phyloP scores from a whole-genome alignment of 1,140 invertebrate genomes.

The Artemia franciscana region DNA sequence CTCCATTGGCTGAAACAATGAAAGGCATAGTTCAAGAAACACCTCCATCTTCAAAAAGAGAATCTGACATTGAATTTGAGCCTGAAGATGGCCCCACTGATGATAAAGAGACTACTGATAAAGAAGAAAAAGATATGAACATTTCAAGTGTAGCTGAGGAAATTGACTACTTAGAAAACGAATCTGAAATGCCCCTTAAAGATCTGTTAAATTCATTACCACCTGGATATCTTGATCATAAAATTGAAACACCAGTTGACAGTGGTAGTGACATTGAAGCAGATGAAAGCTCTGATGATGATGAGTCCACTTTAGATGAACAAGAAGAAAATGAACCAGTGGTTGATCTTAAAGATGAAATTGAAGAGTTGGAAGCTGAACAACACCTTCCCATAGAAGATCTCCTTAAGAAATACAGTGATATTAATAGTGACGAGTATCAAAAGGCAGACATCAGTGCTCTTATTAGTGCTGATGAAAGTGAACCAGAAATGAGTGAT shows the following conservation, averaged over 20 bases:
- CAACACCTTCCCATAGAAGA: slow-evolving; percentile 59
- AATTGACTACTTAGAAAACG: slow-evolving; percentile 60
- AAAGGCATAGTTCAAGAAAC: background rate
- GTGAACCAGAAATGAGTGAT: slow-evolving; percentile 3
- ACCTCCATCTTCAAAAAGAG: background rate
- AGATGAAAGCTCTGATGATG: slow-evolving; percentile 45
- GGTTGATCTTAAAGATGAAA: slow-evolving; percentile 40
- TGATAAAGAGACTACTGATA: slow-evolving; percentile 89
- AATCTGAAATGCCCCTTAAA: slow-evolving; percentile 73
- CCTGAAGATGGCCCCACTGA: slow-evolving; percentile 54
- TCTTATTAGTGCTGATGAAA: background rate
- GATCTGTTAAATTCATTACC: slow-evolving; percentile 52
- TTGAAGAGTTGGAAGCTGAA: slow-evolving; percentile 44
- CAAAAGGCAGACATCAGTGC: no score
- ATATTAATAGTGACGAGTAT: slow-evolving; percentile 15
- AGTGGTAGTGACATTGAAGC: slow-evolving; percentile 24
- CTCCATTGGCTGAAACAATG: slow-evolving; percentile 58
- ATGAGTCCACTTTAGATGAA: slow-evolving; percentile 61
- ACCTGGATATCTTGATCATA: slow-evolving; percentile 45
- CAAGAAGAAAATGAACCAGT: slow-evolving; percentile 53
- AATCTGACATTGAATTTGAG: slow-evolving; percentile 39
- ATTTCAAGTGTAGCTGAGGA: slow-evolving; percentile 30
- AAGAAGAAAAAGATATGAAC: slow-evolving; percentile 43
- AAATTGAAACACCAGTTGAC: slow-evolving; percentile 16
- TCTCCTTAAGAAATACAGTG: slow-evolving; percentile 41